Evolutionary conservation across 2,888 invertebrate species (phyloP).

Genomic region (Cryptophagus acutangulus): DNA sequence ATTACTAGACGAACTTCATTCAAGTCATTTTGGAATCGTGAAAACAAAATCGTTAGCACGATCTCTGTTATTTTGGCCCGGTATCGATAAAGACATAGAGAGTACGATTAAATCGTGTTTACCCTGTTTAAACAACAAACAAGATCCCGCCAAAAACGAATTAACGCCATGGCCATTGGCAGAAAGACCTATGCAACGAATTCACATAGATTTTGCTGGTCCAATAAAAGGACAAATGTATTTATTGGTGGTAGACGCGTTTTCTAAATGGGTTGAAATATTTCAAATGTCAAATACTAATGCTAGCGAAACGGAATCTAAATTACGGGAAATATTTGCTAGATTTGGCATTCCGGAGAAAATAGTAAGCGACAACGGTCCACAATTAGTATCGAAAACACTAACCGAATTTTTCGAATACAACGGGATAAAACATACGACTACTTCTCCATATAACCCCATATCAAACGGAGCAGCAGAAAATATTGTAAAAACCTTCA

Average conservation of each 20-base stretch:
- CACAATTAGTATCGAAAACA: conserved; percentile 10
- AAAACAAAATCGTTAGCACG: conserved; percentile 8
- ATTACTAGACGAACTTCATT: conserved; percentile 6
- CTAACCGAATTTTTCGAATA: conserved; percentile 8
- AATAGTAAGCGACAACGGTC: conserved; percentile 14
- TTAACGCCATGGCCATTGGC: not conserved
- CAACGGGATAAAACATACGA: conserved; percentile 11
- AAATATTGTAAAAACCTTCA: conserved; percentile 12
- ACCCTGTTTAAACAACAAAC: not conserved
- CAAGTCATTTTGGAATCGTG: conserved; percentile 7
- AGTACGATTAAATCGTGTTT: not conserved
- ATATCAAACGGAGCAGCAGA: conserved; percentile 15
- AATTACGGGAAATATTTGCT: conserved; percentile 11
- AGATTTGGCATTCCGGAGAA: conserved; percentile 11
- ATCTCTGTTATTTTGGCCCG: conserved; percentile 5
- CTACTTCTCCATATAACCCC: conserved; percentile 11
- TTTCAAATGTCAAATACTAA: conserved; percentile 8
- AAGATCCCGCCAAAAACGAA: not conserved
- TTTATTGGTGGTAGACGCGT: conserved; percentile 7
- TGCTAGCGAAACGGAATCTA: conserved; percentile 4
- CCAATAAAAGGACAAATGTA: conserved; percentile 8
- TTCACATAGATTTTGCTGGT: conserved; percentile 12
- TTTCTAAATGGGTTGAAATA: conserved; percentile 12
- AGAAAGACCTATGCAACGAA: not conserved
- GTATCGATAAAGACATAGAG: conserved; percentile 9